Evolutionary conservation across 2,888 invertebrate genomes (phyloP).

Genomic region (Lasius fuliginosus): DNA sequence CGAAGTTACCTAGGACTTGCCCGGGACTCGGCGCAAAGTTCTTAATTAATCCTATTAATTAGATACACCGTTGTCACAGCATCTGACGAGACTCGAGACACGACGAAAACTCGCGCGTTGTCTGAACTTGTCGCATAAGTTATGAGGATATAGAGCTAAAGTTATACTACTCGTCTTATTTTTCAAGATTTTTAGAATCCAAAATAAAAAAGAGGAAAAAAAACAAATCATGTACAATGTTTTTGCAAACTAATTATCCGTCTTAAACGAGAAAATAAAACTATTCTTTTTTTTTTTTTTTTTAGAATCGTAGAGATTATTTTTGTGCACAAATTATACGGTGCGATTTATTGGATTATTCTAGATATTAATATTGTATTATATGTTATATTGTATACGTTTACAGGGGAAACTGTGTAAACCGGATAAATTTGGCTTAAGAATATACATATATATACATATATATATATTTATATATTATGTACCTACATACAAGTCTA

Average conservation of each 20-base stretch:
- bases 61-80: constrained; percentile 71
- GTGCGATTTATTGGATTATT: constrained; percentile 14
- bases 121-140: constrained; percentile 55
- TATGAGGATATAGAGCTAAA: constrained; percentile 25
- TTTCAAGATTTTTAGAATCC: background rate
- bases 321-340: constrained; percentile 1
- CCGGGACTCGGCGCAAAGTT: constrained; percentile 69
- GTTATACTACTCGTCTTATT: background rate
- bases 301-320: background rate
- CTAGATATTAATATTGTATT: constrained; percentile 9
- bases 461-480: no score
- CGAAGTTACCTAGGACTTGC: constrained; percentile 60
- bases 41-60: constrained; percentile 82
- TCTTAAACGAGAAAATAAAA: background rate
- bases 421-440: constrained; percentile 25
- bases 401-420: background rate
- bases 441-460: no score
- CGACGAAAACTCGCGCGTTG: constrained; percentile 57
- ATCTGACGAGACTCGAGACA: constrained; percentile 55
- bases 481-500: background rate
- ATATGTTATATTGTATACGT: no score
- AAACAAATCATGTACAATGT: background rate
- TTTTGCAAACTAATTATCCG: background rate
- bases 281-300: background rate
- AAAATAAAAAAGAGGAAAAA: background rate